Conservation (phyloP, 30 jellyfish, hydroid and myxozoan genomes). For the Pelagia noctiluca region DNA sequence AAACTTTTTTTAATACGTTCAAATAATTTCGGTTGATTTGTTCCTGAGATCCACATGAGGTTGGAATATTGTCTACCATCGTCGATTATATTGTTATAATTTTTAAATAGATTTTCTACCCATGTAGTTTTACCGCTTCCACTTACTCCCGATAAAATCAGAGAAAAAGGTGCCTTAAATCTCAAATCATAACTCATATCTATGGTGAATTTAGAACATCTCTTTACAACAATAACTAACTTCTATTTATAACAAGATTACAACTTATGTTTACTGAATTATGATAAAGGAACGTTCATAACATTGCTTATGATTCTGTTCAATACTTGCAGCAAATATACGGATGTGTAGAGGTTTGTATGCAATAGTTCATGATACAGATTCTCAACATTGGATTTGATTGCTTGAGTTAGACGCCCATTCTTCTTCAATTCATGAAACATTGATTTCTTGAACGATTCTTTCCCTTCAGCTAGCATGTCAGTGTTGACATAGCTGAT, state of each 20-base stretch:
- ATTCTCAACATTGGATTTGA: background rate
- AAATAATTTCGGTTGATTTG: constrained; percentile 34
- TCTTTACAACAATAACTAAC: constrained; percentile 1
- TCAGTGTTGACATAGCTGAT: too few species aligned
- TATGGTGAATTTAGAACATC: too few species aligned
- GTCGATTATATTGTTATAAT: background rate
- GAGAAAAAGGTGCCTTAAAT: too few species aligned
- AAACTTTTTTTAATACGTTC: constrained; percentile 6
- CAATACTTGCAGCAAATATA: background rate
- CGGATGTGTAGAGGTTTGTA: background rate
- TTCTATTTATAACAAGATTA: background rate
- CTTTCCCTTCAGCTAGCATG: too few species aligned
- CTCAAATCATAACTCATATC: too few species aligned
- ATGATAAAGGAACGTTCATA: background rate
- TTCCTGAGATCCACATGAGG: constrained; percentile 41
- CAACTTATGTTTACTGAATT: background rate
- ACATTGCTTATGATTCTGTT: background rate
- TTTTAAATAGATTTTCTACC: constrained; percentile 18
- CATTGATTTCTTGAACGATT: too few species aligned
- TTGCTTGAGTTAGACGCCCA: constrained; percentile 1
- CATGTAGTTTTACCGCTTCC: constrained; percentile 62
- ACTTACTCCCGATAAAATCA: too few species aligned
- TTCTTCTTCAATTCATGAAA: background rate
- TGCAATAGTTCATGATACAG: background rate
- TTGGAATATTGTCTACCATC: background rate